Percentiles rank a stretch among this genome's conserved stretches.
These are phyloP conservation scores for Festucalex cinctus DNA, from an alignment of 2,113 vertebrate genomes.

Conservation along the genomic window DNA sequence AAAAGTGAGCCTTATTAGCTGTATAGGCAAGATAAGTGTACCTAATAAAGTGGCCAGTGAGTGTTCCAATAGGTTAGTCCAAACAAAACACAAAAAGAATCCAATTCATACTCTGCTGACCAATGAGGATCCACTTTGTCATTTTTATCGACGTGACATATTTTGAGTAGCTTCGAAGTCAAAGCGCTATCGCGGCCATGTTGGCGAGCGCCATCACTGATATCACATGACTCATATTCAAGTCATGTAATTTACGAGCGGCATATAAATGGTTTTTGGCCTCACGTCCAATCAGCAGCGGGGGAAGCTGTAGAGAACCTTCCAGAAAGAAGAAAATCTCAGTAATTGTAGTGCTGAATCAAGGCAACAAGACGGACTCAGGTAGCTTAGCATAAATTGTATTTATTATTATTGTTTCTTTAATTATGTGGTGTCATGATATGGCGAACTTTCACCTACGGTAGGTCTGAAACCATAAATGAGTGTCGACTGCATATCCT, in stretches of 20 bases:
- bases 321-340: too few relatives aligned
- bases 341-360: too few relatives aligned
- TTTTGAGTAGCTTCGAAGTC: background rate
- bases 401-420: too few relatives aligned
- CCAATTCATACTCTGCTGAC: too few relatives aligned
- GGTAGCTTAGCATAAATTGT: too few relatives aligned
- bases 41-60: background rate
- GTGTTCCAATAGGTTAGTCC: background rate
- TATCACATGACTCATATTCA: conserved; percentile 2
- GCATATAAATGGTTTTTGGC: background rate
- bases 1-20: too few relatives aligned
- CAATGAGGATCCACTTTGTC: background rate
- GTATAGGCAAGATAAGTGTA: background rate
- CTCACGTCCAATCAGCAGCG: background rate
- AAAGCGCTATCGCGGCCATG: background rate
- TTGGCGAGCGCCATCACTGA: background rate
- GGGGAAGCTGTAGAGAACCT: too few relatives aligned
- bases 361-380: too few relatives aligned
- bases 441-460: too few relatives aligned
- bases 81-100: too few relatives aligned
- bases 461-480: too few relatives aligned
- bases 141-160: background rate
- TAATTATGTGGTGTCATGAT: too few relatives aligned
- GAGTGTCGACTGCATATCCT: background rate
- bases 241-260: conserved; percentile 6